phyloP scores from a whole-genome alignment of 2,113 vertebrate species.

The Sander vitreus region DNA sequence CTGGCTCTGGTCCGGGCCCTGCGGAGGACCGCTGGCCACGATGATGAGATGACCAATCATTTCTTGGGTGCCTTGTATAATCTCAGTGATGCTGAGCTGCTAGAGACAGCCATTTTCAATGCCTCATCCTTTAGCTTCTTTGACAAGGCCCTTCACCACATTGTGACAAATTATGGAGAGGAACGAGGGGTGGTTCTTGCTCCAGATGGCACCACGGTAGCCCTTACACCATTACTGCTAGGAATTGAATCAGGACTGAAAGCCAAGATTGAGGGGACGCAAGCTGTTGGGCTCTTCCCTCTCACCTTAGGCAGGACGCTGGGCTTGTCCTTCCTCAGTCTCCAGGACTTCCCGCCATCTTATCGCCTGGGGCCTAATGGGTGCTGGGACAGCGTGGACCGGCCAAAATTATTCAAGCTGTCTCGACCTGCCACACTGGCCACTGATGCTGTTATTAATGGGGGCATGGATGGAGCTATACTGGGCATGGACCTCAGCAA shows the following conservation, averaged over 20 bases:
- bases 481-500: conserved; percentile 77
- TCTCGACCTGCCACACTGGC: conserved; percentile 64
- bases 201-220: conserved; percentile 88
- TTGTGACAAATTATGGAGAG: conserved; percentile 48
- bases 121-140: conserved; percentile 71
- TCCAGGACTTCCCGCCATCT: conserved; percentile 9
- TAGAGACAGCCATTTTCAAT: conserved; percentile 33
- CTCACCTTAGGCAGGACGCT: conserved; percentile 83
- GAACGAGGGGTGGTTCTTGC: conserved; percentile 86
- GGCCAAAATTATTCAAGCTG: conserved; percentile 84
- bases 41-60: conserved; percentile 63
- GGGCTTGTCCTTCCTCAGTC: conserved; percentile 83
- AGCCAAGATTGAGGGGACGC: conserved; percentile 7
- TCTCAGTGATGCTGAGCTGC: conserved; percentile 26
- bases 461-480: conserved; percentile 89
- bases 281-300: conserved; percentile 62
- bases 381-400: conserved; percentile 87
- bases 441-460: conserved; percentile 86
- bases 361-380: conserved; percentile 80
- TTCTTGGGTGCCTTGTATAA: conserved; percentile 69
- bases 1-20: conserved; percentile 65
- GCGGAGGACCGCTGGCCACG: conserved; percentile 59
- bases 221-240: conserved; percentile 82
- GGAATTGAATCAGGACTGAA: conserved; percentile 84
- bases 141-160: conserved; percentile 66